Conservation (phyloP, 2,888 invertebrate genomes). For the Cyclophora punctaria region DNA sequence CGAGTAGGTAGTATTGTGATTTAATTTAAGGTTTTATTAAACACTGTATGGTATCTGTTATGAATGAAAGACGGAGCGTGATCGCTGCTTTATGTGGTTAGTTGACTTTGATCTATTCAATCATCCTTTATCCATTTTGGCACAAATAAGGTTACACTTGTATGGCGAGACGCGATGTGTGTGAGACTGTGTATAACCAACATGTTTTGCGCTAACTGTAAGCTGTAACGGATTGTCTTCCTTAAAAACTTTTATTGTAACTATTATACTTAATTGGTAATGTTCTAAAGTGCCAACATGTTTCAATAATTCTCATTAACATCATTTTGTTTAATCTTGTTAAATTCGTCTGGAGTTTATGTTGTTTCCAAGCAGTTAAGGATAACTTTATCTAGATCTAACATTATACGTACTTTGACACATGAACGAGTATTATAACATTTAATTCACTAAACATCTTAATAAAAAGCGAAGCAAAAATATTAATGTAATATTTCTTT, state of each 20-base stretch:
- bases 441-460: too few species aligned
- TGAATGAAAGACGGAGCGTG: constrained; percentile 20
- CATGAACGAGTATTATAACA: too few species aligned
- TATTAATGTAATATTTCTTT: too few species aligned
- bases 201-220: constrained; percentile 38
- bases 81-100: constrained; percentile 33
- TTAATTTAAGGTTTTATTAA: constrained; percentile 16
- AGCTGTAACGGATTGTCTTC: constrained; percentile 61
- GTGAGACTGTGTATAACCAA: constrained; percentile 20
- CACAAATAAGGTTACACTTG: constrained; percentile 12
- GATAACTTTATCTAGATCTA: too few species aligned
- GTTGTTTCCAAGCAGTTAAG: too few species aligned
- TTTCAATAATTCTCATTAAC: too few species aligned
- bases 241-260: constrained; percentile 45
- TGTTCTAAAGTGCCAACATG: neutral
- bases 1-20: constrained; percentile 37
- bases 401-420: too few species aligned
- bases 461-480: too few species aligned
- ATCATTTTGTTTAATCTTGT: too few species aligned
- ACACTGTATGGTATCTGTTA: constrained; percentile 8
- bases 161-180: constrained; percentile 4
- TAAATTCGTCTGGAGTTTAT: too few species aligned
- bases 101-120: constrained; percentile 16
- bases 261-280: constrained; percentile 6
- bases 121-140: constrained; percentile 15